Evolutionary conservation across 2,113 vertebrate genomes (phyloP), one percentile per base, ranked within the genome.

Genomic region (Atractosteus spatula): DNA sequence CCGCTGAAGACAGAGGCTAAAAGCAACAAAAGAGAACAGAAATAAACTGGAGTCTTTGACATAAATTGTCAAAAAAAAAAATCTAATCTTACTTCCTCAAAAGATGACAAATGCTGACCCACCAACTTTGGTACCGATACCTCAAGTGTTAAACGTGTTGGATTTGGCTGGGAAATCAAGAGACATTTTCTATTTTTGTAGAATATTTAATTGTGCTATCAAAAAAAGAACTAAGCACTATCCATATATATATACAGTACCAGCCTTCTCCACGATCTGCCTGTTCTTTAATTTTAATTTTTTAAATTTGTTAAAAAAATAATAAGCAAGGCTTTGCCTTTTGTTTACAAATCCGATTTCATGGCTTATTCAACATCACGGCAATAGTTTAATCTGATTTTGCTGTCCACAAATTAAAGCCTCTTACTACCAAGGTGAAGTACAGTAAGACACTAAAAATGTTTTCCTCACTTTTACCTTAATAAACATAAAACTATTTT

Each of bases 331-430:
- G 41, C 41, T 65, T 41, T 41, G 17, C 17, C n/a, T 65, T 43
- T 41, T 65, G 41, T 65, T 65, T 65, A 65, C 62, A 65, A 16
- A 41, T 65, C 17, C 10, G 41, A 65, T 65, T 65, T 65, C 17
- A 65, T 65, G 62, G 62, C 29, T 3, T 65, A 65, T 41, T 65
- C 41, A 41, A 65, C 41, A 65, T 65, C 11, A 4, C 41, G 13
- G 41, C 29, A 62, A 29, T 62, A 3, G 2, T 62, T 62, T 29
- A 14, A 62, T 16, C 41, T 7, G 17, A 65, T 65, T 65, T 65
- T 41, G 41, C 41, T 65, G 62, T 12, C 5, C 57, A 2, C 14
- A 13, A 59, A 59, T 59, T 6, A 59, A 13, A 8, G 57, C 11
- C 12, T 59, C 12, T n/a, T 4, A 13, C 57, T n/a, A 29, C 57